Base-by-base conservation (phyloP, 2,888 invertebrate species). In the Ethmia dodecea region DNA sequence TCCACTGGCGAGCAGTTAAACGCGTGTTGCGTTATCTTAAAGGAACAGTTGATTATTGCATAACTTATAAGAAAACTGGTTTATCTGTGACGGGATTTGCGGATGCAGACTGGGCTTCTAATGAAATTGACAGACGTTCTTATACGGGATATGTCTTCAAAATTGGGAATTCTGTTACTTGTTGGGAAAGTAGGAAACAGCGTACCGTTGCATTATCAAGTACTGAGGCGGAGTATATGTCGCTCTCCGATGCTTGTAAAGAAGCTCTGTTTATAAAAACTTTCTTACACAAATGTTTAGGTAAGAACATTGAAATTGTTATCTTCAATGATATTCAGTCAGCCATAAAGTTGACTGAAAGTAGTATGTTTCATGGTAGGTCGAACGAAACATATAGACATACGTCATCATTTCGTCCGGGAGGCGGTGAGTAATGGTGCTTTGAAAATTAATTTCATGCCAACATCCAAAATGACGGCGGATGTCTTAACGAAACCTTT, bases 71-170 rank as follows among this genome's bases (percentile, higher is more conserved):
- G 11, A 31, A 20, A 13, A 13, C 13, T 18, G 10, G 12, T 2
- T 6, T 30, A 8, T 13, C 16, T 12, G 5, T 31, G 5, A 13
- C 2, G 12, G 35, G 20, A 2, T 35, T 12, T 26, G 9, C 26
- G 3, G 35, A 31, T 26, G 35, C 35, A 3, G 35, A 35, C 13
- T 31, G 35, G 31, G 35, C 26, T n/a, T 22, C 24, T 15, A 24
- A 37, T 8, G 6, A 2, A 2, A 28, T 13, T 5, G 28, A 28
- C 11, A 8, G 28, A 3, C 4, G 11, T 3, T 28, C 28, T 2
- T 28, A 28, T n/a, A 28, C 28, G 4, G 28, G 28, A 1, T 28
- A 10, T 15, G 12, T 8, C 3, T 28, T 28, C 5, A 28, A 1
- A 1, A 3, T 28, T 6, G 28, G 28, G 3, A 28, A 9, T 3